Evolutionary conservation across 2,888 invertebrate species (phyloP).

Genomic region (Diaperis boleti): DNA sequence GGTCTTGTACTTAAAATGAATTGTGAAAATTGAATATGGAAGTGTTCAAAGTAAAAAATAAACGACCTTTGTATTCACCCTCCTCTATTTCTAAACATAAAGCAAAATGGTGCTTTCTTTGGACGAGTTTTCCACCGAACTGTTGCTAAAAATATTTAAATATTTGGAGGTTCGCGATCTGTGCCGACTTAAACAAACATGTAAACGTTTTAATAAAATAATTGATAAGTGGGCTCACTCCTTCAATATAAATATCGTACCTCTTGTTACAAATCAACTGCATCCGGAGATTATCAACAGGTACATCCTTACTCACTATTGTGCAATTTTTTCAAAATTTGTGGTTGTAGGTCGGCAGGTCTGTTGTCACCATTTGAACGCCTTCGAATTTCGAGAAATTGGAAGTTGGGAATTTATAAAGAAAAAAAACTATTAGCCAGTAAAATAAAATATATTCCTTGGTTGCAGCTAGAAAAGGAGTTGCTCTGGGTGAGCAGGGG

Average conservation of each 20-base stretch:
- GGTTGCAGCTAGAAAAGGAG: conserved; percentile 68
- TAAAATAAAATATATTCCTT: conserved; percentile 68
- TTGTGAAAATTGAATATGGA: conserved; percentile 9
- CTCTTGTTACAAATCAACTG: conserved; percentile 43
- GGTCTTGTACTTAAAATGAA: neutral
- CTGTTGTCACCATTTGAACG: conserved; percentile 58
- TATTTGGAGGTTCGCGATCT: conserved; percentile 68
- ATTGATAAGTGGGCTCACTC: conserved; percentile 58
- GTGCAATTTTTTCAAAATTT: neutral
- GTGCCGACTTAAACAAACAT: conserved; percentile 67
- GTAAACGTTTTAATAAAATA: conserved; percentile 66
- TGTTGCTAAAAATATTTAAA: conserved; percentile 69
- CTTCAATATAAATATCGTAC: conserved; percentile 43
- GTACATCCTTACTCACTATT: neutral
- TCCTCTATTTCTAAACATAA: conserved; percentile 1
- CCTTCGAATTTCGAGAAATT: conserved; percentile 68
- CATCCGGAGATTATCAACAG: conserved; percentile 28
- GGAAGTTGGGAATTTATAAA: conserved; percentile 69
- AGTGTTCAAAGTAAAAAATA: conserved; percentile 8
- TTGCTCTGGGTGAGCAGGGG: conserved; percentile 70
- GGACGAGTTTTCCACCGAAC: conserved; percentile 63
- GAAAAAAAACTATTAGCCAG: conserved; percentile 65
- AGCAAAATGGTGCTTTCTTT: conserved; percentile 36
- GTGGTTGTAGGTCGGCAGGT: conserved; percentile 45
- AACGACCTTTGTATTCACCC: neutral